Base-by-base conservation (phyloP, 2,888 invertebrate genomes). In the Lapara coniferarum region DNA sequence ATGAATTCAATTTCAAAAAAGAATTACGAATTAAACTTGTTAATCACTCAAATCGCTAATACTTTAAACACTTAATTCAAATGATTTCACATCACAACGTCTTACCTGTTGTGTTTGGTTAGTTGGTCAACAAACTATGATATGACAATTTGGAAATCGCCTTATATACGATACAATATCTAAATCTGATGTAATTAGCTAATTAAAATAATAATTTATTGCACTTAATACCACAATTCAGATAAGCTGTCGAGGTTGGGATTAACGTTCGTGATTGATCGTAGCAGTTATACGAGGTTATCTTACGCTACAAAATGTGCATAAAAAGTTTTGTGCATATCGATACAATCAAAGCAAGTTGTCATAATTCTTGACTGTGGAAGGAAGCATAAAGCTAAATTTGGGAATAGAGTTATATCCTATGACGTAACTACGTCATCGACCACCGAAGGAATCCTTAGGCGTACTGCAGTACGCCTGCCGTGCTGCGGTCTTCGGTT, bases 141-240 rank as follows among this genome's bases (percentile, higher is more conserved):
- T 7, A 69, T 67, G 69, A 46, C 56, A n/a, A 30, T 69, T 52
- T 16, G 13, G 52, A 30, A 44, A 67, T n/a, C n/a, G 46, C 70
- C 70, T 75, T 82, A 77, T 81, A 82, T 82, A 78, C 69, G 8
- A 73, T 67, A 69, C 51, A 63, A 51, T 76, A 73, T 77, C 71
- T 70, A 30, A 55, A 70, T 68, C 0, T 12, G 58, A 58, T 46
- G 69, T 72, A 74, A 69, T 67, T 71, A 70, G 69, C 53, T 71
- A 25, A 58, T 59, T 66, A 14, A 66, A 78, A 82, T 82, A 77
- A 73, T 68, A 70, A 73, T 73, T 73, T 72, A 73, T 77, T 75
- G 71, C 30, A 19, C 12, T 59, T 76, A 77, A 80, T 78, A 72
- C 72, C 70, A 49, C 69, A 71, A 72, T 74, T 67, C 52, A 66